Percentiles rank a stretch among this genome's conserved stretches.
phyloP scores from a whole-genome alignment of 1,140 invertebrate genomes.

The Drosophila tropicalis region DNA sequence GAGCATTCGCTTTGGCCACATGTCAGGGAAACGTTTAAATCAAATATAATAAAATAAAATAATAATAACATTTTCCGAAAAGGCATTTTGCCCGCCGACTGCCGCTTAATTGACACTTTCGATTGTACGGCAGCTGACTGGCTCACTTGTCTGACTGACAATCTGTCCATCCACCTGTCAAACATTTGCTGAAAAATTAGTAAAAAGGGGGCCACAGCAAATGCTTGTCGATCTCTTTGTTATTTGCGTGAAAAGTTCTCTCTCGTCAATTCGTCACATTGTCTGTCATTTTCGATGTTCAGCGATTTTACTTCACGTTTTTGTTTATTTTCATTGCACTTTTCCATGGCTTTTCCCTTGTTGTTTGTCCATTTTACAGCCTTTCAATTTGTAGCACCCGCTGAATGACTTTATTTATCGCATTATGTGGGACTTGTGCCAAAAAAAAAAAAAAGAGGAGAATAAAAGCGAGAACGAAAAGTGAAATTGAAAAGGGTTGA shows the following conservation, averaged over 20 bases:
- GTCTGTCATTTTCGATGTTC: slow-evolving; percentile 63
- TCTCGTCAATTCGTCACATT: slow-evolving; percentile 60
- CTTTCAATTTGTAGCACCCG: slow-evolving; percentile 65
- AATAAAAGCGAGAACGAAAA: slow-evolving; percentile 4
- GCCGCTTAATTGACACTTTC: slow-evolving; percentile 75
- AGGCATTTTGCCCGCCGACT: slow-evolving; percentile 44
- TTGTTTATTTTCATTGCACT: slow-evolving; percentile 69
- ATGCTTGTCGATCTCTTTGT: slow-evolving; percentile 25
- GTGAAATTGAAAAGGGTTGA: slow-evolving; percentile 45
- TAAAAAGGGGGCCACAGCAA: slow-evolving; percentile 45
- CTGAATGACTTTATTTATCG: slow-evolving; percentile 70
- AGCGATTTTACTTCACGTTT: slow-evolving; percentile 61
- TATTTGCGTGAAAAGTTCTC: slow-evolving; percentile 57
- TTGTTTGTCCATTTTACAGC: slow-evolving; percentile 54
- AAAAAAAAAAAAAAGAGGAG: slow-evolving; percentile 21
- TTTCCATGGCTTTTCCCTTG: slow-evolving; percentile 42
- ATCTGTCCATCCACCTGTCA: slow-evolving; percentile 55
- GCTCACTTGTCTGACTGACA: slow-evolving; percentile 46
- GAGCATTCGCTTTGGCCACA: slow-evolving; percentile 22
- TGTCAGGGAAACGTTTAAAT: slow-evolving; percentile 63
- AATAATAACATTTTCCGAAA: slow-evolving; percentile 45
- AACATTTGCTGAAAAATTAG: slow-evolving; percentile 63
- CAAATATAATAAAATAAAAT: slow-evolving; percentile 62
- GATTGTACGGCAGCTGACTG: slow-evolving; percentile 51
- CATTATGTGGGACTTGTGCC: slow-evolving; percentile 47